Conservation (phyloP, 2,888 invertebrate genomes). For the Spilosoma lubricipeda region DNA sequence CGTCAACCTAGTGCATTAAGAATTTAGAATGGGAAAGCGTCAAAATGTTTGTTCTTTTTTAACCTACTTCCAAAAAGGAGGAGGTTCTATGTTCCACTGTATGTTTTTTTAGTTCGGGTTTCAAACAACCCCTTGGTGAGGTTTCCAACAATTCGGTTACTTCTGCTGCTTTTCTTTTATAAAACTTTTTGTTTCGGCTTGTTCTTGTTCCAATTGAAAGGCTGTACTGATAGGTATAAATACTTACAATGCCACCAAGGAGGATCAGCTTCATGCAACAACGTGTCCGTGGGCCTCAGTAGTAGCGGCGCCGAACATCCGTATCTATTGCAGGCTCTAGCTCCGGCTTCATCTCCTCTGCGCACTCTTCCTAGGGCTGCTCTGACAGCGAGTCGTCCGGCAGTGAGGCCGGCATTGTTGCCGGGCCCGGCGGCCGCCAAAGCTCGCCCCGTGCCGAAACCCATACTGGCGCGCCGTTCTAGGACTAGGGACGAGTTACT, state of each 20-base stretch:
- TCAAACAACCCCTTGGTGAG: no score
- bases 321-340: slow-evolving; percentile 79
- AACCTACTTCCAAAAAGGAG: no score
- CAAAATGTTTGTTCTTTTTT: no score
- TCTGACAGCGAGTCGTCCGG: slow-evolving; percentile 51
- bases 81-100: no score
- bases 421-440: slow-evolving; percentile 61
- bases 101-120: no score
- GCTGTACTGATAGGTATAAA: background rate
- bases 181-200: no score
- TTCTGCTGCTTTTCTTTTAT: no score
- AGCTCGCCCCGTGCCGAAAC: slow-evolving; percentile 71
- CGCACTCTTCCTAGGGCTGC: slow-evolving; percentile 69
- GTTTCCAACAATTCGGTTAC: no score
- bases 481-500: slow-evolving; percentile 75
- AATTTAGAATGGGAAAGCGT: no score
- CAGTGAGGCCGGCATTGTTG: slow-evolving; percentile 56
- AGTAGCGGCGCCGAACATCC: slow-evolving; percentile 76
- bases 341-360: slow-evolving; percentile 77
- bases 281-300: slow-evolving; percentile 73
- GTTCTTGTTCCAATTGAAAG: background rate
- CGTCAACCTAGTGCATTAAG: no score
- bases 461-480: slow-evolving; percentile 75
- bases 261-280: slow-evolving; percentile 70
- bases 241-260: slow-evolving; percentile 81